These are phyloP conservation scores for Pterocles orientalis DNA, from an alignment of 2,113 vertebrate genomes.

Conservation along the genomic window DNA sequence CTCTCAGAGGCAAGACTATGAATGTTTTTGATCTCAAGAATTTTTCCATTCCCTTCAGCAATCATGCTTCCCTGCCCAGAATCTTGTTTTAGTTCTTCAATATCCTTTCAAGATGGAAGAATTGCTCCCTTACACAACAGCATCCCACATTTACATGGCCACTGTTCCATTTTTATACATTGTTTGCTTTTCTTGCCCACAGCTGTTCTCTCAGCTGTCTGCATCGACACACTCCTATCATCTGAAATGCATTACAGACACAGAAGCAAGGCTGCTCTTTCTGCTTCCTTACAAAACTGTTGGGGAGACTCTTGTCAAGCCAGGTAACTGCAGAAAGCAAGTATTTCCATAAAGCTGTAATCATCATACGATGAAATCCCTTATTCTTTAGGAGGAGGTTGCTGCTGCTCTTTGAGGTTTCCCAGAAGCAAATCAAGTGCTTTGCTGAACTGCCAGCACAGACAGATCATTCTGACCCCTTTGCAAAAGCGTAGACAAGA, in stretches of 20 bases:
- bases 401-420: not conserved
- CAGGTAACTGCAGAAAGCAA: not conserved
- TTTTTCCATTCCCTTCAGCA: conserved; percentile 16
- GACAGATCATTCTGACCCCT: not conserved
- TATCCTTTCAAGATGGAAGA: conserved; percentile 36
- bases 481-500: not conserved
- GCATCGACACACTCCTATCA: not conserved
- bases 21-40: not conserved
- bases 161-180: not conserved
- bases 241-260: not conserved
- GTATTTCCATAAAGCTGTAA: not conserved
- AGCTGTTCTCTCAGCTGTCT: not conserved
- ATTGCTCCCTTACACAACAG: conserved; percentile 3
- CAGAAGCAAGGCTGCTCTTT: not conserved
- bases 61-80: conserved; percentile 3
- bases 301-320: not conserved
- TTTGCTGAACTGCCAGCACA: not conserved
- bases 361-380: not conserved
- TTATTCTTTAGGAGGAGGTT: not conserved
- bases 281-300: not conserved
- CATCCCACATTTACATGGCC: not conserved
- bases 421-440: not conserved
- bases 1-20: not conserved
- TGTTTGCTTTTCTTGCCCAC: not conserved
- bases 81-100: not conserved